Base-by-base conservation (phyloP, 2,888 invertebrate genomes). In the Ischnus inquisitorius region DNA sequence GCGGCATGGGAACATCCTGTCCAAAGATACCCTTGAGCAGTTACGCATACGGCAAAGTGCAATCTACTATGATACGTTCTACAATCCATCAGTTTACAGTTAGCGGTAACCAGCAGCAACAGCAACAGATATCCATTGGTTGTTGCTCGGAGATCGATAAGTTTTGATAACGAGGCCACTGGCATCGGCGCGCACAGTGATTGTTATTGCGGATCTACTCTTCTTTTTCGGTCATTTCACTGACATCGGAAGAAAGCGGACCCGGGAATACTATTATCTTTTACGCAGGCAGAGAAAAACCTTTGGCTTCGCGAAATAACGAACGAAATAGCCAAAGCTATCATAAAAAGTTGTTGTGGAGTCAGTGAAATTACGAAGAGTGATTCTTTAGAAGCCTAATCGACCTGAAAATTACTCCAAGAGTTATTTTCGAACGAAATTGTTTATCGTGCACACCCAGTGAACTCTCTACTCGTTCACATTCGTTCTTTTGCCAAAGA, bases 1-100 rank as follows among this genome's bases (percentile, higher is more conserved):
- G 87, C 88, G 82, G 86, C 90, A 91, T 92, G 91, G 90, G 92
- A 92, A 92, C 90, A 90, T 91, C 92, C 92, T 91, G 91, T 86
- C 88, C 83, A 80, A 77, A 87, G 84, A 89, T 90, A 80, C 87
- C 87, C 87, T 80, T 81, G 83, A 88, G 91, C 89, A 75, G 87
- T 90, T 89, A 87, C 87, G 85, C 82, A 86, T 87, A 87, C 86
- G 48, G 84, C 88, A 85, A 85, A 87, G 86, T 87, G 87, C 89
- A 91, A 92, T 92, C 89, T 90, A 89, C 81, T 60, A 78, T 79
- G 78, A 84, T 80, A 79, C 89, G 89, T 89, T 89, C 89, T 82
- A 87, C 88, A 89, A 92, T 90, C 90, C 90, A 90, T 90, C 89
- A 87, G 88, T 89, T 89, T 90, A 91, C 90, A 90, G 91, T 90